Evolutionary conservation across 1,140 invertebrate genomes (phyloP), one percentile per base, ranked within the genome.

Genomic region (Bombus superbus): DNA sequence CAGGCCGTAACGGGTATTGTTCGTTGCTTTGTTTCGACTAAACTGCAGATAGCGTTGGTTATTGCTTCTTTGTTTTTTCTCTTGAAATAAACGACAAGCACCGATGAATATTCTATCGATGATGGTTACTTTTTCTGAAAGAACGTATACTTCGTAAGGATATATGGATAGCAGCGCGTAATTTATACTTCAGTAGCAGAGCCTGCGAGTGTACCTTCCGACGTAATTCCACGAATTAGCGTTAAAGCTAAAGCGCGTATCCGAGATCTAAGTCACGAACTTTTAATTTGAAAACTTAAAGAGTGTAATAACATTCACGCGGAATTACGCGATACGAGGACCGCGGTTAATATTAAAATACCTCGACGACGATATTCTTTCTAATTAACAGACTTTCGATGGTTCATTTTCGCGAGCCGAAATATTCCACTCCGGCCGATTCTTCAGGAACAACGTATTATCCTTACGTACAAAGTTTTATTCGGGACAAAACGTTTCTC

Each of bases 211-310:
- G 44, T 47, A 47, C 44, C 6, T 53, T 53, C 47, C 0, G 18
- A 53, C 47, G 47, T 53, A 53, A 53, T 22, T 53, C 15, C 25
- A 44, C 10, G n/a, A 74, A 32, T 18, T 32, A 8, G 13, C 6
- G 47, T 53, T 53, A 53, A 18, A 53, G 47, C 15, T 53, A 53
- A 53, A 53, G n/a, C 32, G 32, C 9, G 32, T 53, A 28, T 75
- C 25, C 15, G 8, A 40, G 57, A 25, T 53, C 3, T 9, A 10
- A 69, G 28, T 40, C 35, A 0, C 1, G 15, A 81, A 72, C 38
- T 72, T 73, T 62, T 44, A 73, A 81, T 73, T 81, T 18, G 38
- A 32, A 42, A 81, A 81, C 47, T 81, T 62, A n/a, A 25, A 47
- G 5, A 22, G 11, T 28, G 44, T 75, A 38, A 57, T 35, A 57